Percentiles rank a stretch among this genome's conserved stretches.
These are phyloP conservation scores for Delichon dasypus DNA, from an alignment of 2,797 vertebrate genomes.

Conservation along the genomic window DNA sequence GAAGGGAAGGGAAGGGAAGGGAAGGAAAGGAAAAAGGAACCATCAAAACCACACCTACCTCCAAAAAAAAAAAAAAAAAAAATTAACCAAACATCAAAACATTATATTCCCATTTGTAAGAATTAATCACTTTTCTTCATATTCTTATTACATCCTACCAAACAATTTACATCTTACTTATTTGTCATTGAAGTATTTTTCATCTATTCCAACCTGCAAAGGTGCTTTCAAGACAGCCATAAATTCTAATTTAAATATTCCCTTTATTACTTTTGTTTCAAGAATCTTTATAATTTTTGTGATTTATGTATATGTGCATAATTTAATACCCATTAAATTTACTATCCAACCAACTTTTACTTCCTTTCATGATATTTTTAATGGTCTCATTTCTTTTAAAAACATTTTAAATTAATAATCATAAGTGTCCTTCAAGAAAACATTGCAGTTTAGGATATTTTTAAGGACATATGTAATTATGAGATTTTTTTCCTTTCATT, in stretches of 20 bases:
- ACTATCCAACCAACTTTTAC: background rate
- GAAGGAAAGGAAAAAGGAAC: no score
- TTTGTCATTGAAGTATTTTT: background rate
- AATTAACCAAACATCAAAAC: background rate
- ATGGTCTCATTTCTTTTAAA: background rate
- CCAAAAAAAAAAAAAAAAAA: background rate
- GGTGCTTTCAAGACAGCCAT: fast-evolving
- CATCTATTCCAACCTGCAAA: background rate
- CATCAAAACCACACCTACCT: fast-evolving
- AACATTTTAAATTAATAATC: background rate
- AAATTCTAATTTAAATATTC: background rate
- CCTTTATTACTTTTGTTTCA: background rate
- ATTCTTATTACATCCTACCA: background rate
- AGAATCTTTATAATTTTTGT: background rate
- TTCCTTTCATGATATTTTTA: background rate
- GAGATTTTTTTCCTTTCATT: background rate
- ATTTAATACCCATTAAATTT: background rate
- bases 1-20: no score
- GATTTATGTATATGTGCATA: no score
- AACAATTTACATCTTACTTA: background rate
- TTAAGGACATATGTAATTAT: background rate
- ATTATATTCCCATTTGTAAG: background rate
- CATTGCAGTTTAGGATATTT: background rate
- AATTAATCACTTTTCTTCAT: fast-evolving
- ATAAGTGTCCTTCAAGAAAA: background rate